A percentile compares a stretch with the other conserved stretches of the same genome.
phyloP scores from a whole-genome alignment of 2,113 vertebrate species.

The Lota lota region DNA sequence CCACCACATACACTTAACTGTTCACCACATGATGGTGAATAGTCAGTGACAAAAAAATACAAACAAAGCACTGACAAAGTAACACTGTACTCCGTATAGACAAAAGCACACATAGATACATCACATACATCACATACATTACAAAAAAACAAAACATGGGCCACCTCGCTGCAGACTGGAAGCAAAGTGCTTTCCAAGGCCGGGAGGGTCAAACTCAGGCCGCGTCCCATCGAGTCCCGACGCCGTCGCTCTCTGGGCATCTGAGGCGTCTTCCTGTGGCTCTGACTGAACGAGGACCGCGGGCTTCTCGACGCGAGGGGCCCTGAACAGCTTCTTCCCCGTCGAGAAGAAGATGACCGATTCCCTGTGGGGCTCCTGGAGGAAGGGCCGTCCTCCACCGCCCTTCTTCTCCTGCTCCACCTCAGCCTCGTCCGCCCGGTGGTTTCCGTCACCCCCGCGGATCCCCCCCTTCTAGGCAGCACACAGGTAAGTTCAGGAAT shows the following conservation, averaged over 20 bases:
- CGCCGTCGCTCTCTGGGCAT: constrained; percentile 1
- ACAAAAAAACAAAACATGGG: not conserved
- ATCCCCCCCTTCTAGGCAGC: not conserved
- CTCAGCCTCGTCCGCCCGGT: not conserved
- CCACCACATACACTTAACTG: not conserved
- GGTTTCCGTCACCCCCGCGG: not conserved
- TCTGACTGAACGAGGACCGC: not conserved
- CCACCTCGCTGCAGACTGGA: not conserved
- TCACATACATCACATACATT: not conserved
- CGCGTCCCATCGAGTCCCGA: not conserved
- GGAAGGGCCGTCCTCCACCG: constrained; percentile 40
- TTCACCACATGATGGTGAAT: too few species aligned
- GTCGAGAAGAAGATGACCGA: constrained; percentile 76
- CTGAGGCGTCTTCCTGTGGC: constrained; percentile 8
- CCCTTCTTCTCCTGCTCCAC: constrained; percentile 5
- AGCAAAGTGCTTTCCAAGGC: not conserved
- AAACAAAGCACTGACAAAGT: not conserved
- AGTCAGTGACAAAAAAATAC: not conserved
- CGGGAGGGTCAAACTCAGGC: constrained; percentile 2
- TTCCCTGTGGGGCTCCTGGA: constrained; percentile 60
- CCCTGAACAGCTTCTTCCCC: constrained; percentile 56
- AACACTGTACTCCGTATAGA: not conserved
- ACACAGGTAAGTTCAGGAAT: too few species aligned
- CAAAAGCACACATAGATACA: not conserved
- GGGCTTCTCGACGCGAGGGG: constrained; percentile 25